Evolutionary conservation across 2,113 vertebrate genomes (phyloP).

Genomic region (Poicephalus gulielmi): DNA sequence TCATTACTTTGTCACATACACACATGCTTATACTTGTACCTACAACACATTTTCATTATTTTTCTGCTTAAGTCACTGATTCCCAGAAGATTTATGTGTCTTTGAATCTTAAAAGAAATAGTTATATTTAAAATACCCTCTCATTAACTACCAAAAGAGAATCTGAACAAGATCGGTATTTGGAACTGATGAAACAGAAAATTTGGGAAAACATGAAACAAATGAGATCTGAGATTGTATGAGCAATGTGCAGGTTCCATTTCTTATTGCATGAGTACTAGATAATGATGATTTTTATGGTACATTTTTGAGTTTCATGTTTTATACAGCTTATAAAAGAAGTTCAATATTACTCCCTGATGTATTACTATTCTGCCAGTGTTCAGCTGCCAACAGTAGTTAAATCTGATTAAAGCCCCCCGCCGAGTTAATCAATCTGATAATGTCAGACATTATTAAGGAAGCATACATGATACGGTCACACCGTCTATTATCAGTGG

Average conservation of each 20-base stretch:
- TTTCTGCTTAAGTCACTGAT: neutral
- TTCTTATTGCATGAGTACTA: neutral
- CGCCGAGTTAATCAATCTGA: constrained; percentile 77
- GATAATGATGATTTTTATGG: constrained; percentile 40
- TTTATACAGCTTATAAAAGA: constrained; percentile 60
- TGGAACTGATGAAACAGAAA: neutral
- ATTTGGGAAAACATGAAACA: neutral
- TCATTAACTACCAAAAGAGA: constrained; percentile 8
- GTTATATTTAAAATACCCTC: constrained; percentile 4
- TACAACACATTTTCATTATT: neutral
- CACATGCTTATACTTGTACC: neutral
- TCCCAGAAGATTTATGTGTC: neutral
- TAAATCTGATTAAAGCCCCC: constrained; percentile 76
- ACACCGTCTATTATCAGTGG: constrained; percentile 59
- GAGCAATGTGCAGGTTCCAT: neutral
- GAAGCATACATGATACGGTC: constrained; percentile 67
- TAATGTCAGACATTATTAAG: constrained; percentile 78
- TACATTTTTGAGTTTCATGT: constrained; percentile 45
- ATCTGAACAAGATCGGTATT: neutral
- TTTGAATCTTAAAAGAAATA: constrained; percentile 24
- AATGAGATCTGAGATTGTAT: neutral
- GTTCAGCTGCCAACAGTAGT: constrained; percentile 71
- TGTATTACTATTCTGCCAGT: constrained; percentile 68
- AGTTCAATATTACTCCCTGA: constrained; percentile 60
- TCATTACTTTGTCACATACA: neutral